Base-by-base conservation (phyloP, 1,140 invertebrate species). In the Subanguina moxae region DNA sequence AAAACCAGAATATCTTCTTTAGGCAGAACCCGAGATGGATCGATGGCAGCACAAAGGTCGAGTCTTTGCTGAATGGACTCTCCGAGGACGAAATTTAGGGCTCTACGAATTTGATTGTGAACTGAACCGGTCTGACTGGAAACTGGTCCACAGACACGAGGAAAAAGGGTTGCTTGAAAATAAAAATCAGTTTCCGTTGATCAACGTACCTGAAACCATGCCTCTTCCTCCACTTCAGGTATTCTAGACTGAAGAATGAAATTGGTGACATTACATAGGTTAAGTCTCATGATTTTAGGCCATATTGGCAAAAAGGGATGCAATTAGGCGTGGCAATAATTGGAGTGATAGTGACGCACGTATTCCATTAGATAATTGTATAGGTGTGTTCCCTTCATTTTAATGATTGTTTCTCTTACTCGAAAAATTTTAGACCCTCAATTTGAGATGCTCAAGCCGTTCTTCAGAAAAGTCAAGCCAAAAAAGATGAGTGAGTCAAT, bases 51-150 rank as follows among this genome's bases (percentile, higher is more conserved):
- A 78, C 25, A 57, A 59, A 11, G 80, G 80, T 15, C 66, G 64
- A 45, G 15, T 82, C 25, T 82, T 72, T 64, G 80, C 75, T 15
- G 80, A 82, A 62, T 82, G 76, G 74, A 80, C 76, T 19, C 82
- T 76, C 57, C 68, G 80, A 0, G 80, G 80, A 43, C 56, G 57
- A 25, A 72, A 80, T 57, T 65, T 82, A 19, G 80, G 80, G 19
- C 43, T 83, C 32, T 83, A 74, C 66, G 77, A 83, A 46, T 82
- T 82, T 59, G 57, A 32, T 13, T 48, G 68, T 15, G 79, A 82
- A 68, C 57, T 82, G 57, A 80, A 82, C 67, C 74, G 80, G 23
- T 68, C 78, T 48, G 81, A 82, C 58, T 82, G 80, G 80, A 61
- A 67, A 19, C 58, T 82, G 3, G 63, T 82, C 27, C 79, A 83